Base-by-base conservation (phyloP, 2,113 vertebrate genomes). In the Corvus moneduloides region DNA sequence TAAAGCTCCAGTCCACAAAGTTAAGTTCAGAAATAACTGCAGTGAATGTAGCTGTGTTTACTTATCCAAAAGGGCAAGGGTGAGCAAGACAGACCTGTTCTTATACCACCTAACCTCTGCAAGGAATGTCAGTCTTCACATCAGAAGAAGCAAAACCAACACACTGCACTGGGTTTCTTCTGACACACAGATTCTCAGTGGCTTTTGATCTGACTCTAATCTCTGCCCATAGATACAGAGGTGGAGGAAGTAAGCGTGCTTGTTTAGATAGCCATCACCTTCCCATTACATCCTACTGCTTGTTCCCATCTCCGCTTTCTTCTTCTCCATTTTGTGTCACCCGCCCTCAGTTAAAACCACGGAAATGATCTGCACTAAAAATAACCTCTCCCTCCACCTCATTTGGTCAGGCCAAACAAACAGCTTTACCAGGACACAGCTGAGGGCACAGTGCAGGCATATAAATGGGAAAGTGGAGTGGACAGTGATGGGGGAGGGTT, bases 41-140 rank as follows among this genome's bases (percentile, higher is more conserved):
- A 84, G 85, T 26, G 74, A 75, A 84, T 1, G 16, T 43, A 79
- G 69, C 46, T 51, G 18, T 76, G 62, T 95, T 91, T 87, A 63
- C 84, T 89, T 22, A 68, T 3, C 52, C 49, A 24, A 78, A 93
- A 88, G n/a, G 35, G 51, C 52, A 92, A 78, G 66, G 64, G 76
- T 72, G 66, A 92, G 71, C 52, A 84, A 92, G 41, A 87, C 73
- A 89, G 76, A 94, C 56, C 84, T 72, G 86, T 84, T 93, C 89
- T 92, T 62, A 27, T 5, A 37, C 17, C 72, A 74, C 71, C 51
- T 51, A 71, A 74, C 63, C 55, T 43, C 86, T 35, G 23, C 46
- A 84, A 90, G 76, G 61, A 72, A 86, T 13, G 21, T 35, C 58
- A 73, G 55, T 26, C 58, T 67, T 67, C 58, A 56, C 46, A 93